These are phyloP conservation scores for Mesocricetus auratus DNA, from an alignment of 2,113 vertebrate genomes.

Conservation along the genomic window DNA sequence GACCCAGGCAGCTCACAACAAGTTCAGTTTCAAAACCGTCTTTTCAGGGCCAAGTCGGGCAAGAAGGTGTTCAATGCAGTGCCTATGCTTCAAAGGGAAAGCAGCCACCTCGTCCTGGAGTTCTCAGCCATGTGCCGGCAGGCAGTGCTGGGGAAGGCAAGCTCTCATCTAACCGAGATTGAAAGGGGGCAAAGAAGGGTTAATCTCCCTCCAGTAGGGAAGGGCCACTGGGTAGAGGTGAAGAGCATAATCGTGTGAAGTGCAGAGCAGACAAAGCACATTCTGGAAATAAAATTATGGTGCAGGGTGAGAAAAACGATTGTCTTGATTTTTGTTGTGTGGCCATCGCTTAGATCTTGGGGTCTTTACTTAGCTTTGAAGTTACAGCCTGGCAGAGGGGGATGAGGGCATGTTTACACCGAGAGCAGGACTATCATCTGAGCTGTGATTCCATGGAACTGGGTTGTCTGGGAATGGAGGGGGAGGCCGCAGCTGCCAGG, in stretches of 20 bases:
- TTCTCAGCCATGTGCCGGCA: background rate
- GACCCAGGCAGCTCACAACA: background rate
- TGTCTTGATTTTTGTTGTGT: constrained; percentile 28
- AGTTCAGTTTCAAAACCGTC: constrained; percentile 49
- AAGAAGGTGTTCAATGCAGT: constrained; percentile 29
- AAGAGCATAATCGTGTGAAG: constrained; percentile 71
- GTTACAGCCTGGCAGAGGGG: background rate
- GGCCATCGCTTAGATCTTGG: constrained; percentile 62
- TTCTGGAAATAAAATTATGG: constrained; percentile 30
- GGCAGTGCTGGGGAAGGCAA: background rate
- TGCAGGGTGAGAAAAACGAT: background rate
- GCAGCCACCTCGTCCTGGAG: background rate
- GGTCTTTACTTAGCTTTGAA: constrained; percentile 73
- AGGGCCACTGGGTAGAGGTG: constrained; percentile 49
- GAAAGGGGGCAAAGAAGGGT: constrained; percentile 51
- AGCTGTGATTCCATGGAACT: background rate
- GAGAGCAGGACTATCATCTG: background rate
- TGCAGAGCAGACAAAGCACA: constrained; percentile 57
- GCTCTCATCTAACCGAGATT: constrained; percentile 16
- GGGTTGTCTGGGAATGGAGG: constrained; percentile 28
- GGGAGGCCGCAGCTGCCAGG: background rate
- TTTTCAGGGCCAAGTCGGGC: constrained; percentile 37
- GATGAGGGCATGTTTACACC: background rate
- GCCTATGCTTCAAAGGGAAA: background rate
- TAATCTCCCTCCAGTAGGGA: constrained; percentile 70